Percentiles rank a stretch among this genome's conserved stretches.
Evolutionary conservation across 1,140 invertebrate genomes (phyloP).

Genomic region (Cherax destructor): DNA sequence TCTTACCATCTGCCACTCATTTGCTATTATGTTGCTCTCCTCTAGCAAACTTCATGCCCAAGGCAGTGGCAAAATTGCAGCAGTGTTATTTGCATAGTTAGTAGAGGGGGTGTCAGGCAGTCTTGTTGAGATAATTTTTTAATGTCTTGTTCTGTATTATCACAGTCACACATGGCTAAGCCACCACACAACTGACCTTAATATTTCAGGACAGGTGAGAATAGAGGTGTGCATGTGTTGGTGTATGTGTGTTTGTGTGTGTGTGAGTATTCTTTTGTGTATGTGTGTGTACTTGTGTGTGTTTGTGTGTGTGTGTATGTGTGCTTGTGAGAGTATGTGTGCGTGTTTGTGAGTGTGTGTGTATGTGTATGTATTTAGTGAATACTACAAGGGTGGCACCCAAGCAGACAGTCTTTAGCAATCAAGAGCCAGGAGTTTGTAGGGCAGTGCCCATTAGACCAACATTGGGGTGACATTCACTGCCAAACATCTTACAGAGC

Average conservation of each 20-base stretch:
- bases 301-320: no score
- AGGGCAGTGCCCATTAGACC: slow-evolving; percentile 36
- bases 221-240: background rate
- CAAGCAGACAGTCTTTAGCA: slow-evolving; percentile 45
- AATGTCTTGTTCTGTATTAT: background rate
- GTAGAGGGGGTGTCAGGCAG: background rate
- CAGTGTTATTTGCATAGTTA: background rate
- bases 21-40: background rate
- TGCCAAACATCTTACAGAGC: slow-evolving; percentile 39
- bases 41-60: background rate
- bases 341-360: no score
- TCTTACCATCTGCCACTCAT: background rate
- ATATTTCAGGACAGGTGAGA: background rate
- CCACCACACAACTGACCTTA: slow-evolving; percentile 1
- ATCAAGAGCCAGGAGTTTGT: slow-evolving; percentile 18
- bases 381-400: slow-evolving; percentile 3
- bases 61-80: background rate
- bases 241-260: no score
- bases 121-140: background rate
- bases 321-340: no score
- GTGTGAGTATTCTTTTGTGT: no score
- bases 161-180: background rate
- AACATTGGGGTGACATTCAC: slow-evolving; percentile 25
- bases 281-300: no score
- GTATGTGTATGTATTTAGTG: background rate